Base-by-base conservation (phyloP, 2,113 vertebrate genomes). In the Procavia capensis region DNA sequence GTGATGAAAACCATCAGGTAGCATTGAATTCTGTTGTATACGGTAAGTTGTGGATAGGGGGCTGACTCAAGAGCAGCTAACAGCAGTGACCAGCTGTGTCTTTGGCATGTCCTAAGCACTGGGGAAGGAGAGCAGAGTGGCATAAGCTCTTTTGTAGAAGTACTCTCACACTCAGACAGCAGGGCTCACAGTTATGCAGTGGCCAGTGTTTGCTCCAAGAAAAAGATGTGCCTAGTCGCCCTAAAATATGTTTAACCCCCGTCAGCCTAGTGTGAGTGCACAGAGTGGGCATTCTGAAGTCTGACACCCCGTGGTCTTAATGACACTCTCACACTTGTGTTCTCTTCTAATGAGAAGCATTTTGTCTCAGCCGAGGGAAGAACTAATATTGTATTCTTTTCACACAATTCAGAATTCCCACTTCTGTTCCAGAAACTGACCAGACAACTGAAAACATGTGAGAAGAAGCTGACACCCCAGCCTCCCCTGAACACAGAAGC, bases 221-320 rank as follows among this genome's bases (percentile, higher is more conserved):
- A 31, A 17, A 25, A 6, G 3, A 39, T 6, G 5, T 6, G 6
- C 36, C 19, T 6, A 0, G 5, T 19, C 2, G 2, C 16, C 24
- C 5, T 5, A 7, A 17, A 1, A 3, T 0, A 2, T 1, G 0
- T 50, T 25, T 8, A 13, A 5, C 3, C 6, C 20, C 9, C 6
- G 29, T 0, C 1, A 19, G 61, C 17, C 0, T 27, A 0, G 11
- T 4, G 14, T 11, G 3, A 10, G 9, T 0, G 6, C 2, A 0
- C 6, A 43, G 29, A 34, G 4, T 0, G 1, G 0, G 29, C 39
- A 7, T 36, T 36, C 41, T 9, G 4, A 0, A 0, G 3, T 9
- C 7, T 0, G 9, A 11, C 27, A 0, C 0, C 24, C 47, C 8
- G n/a, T 0, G 41, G 45, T 9, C n/a, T 19, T 27, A 8, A 34